These are phyloP conservation scores for Cylas formicarius DNA, from an alignment of 1,140 invertebrate genomes.

Conservation along the genomic window DNA sequence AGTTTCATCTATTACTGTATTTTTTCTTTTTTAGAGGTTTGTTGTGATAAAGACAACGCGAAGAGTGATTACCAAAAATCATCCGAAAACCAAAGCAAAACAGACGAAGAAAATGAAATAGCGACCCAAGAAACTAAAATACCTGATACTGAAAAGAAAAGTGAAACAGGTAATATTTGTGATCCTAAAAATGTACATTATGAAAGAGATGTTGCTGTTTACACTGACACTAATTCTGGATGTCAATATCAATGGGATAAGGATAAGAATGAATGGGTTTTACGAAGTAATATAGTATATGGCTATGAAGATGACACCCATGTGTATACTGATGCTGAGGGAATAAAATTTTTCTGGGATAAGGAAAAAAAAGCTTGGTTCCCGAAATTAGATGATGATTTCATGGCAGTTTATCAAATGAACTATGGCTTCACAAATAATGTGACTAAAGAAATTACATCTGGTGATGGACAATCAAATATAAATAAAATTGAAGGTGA, in stretches of 20 bases:
- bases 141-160: too few relatives aligned
- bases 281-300: slow-evolving; percentile 47
- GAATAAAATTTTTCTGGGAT: slow-evolving; percentile 88
- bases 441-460: slow-evolving; percentile 37
- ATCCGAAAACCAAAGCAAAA: too few relatives aligned
- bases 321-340: slow-evolving; percentile 82
- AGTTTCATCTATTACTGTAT: too few relatives aligned
- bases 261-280: slow-evolving; percentile 51
- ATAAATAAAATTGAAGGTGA: slow-evolving; percentile 6
- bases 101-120: too few relatives aligned
- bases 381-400: slow-evolving; percentile 95
- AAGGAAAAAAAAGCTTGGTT: slow-evolving; percentile 86
- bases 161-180: too few relatives aligned
- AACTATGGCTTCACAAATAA: slow-evolving; percentile 80
- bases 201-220: slow-evolving; percentile 61
- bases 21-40: too few relatives aligned
- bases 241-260: slow-evolving; percentile 62
- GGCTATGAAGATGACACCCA: slow-evolving; percentile 71
- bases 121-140: too few relatives aligned
- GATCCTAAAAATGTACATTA: slow-evolving; percentile 54
- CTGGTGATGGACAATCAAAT: slow-evolving; percentile 15
- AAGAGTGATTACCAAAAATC: too few relatives aligned
- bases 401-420: slow-evolving; percentile 93
- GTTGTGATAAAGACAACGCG: too few relatives aligned
- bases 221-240: slow-evolving; percentile 62